A percentile compares a stretch with the other conserved stretches of the same genome.
Conservation (phyloP, 2,113 vertebrate genomes). For the Brienomyrus brachyistius region DNA sequence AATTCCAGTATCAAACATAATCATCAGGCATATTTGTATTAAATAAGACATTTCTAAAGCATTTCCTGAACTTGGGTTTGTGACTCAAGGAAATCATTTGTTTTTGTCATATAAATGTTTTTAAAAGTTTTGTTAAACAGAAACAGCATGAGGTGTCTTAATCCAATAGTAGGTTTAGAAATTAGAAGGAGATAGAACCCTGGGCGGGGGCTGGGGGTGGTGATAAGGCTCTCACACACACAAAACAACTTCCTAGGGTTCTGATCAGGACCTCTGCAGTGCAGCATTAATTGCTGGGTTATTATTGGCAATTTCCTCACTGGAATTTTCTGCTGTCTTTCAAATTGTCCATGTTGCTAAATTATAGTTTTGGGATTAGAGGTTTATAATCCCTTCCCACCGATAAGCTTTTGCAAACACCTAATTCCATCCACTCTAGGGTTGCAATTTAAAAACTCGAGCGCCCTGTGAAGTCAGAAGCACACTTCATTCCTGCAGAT, state of each 20-base stretch:
- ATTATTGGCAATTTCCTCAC: constrained; percentile 35
- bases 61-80: neutral
- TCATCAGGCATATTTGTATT: neutral
- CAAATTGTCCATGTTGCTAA: constrained; percentile 35
- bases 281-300: constrained; percentile 24
- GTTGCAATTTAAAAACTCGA: constrained; percentile 31
- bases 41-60: neutral
- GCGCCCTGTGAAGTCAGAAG: neutral
- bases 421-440: constrained; percentile 36
- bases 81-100: neutral
- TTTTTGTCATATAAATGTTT: neutral
- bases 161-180: neutral
- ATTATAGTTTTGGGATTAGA: constrained; percentile 38
- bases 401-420: constrained; percentile 45
- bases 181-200: neutral
- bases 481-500: neutral
- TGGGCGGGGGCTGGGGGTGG: neutral
- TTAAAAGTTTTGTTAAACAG: neutral
- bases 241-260: neutral
- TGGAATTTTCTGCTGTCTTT: constrained; percentile 28
- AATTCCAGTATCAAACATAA: neutral
- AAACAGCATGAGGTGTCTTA: neutral
- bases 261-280: neutral
- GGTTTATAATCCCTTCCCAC: constrained; percentile 22
- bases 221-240: neutral